Evolutionary conservation across 2,113 vertebrate genomes (phyloP), one percentile per base, ranked within the genome.

Genomic region (Coregonus clupeaformis): DNA sequence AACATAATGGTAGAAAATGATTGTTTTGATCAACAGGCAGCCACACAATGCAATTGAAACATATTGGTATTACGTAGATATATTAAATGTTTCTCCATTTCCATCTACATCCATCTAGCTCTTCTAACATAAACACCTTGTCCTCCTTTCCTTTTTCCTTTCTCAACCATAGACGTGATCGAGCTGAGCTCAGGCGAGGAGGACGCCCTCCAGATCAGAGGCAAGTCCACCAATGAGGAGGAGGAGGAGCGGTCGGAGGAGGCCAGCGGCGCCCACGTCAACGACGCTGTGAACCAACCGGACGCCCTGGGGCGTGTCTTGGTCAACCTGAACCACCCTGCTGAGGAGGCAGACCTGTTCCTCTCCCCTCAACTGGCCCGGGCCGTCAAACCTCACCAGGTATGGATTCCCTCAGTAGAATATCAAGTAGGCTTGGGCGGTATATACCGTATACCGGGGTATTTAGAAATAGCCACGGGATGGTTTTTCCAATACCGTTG

Each of bases 311-410:
- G 96, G 42, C 91, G 92, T 59, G 97, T 98, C 62, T 94, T 98
- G 4, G 93, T 98, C 87, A 98, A 99, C 83, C 85, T 97, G 80
- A 97, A 96, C 88, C 97, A 97, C 76, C 96, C 95, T 30, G 83
- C 91, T 1, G 87, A 91, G 0, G 97, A 99, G 69, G 77, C 92
- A 59, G 96, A 98, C 83, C 91, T 98, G 84, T 98, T 95, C 83
- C 90, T 98, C 78, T 91, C 90, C 30, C 94, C 95, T 5, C 97
- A 98, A 89, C 90, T 98, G 81, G 95, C 96, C 6, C 88, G 88
- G 60, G 94, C 92, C 9, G 95, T 98, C 82, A 97, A 98, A 90
- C 96, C 97, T 84, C 36, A 42, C 36, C 36, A 42, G 36, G 36
- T 42, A 42, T 11, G 36, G 36, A 42, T 42, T 42, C 9, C 36